Evolutionary conservation across 1,140 invertebrate genomes (phyloP).

Genomic region (Panagrolaimus sp.): DNA sequence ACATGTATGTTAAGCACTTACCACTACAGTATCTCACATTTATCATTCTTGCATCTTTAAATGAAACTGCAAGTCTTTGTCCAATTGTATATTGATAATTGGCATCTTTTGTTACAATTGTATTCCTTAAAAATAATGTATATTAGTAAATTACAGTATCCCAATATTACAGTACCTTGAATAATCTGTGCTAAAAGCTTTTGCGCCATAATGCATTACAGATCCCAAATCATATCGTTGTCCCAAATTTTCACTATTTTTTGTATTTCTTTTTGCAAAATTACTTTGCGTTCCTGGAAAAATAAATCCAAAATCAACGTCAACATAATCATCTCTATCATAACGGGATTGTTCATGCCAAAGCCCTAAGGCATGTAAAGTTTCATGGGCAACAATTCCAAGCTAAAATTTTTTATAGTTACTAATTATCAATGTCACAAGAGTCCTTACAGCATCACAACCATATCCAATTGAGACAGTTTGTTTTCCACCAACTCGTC

Average conservation of each 20-base stretch:
- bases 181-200: slow-evolving; percentile 48
- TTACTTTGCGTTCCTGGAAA: slow-evolving; percentile 52
- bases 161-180: neutral
- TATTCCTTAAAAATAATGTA: slow-evolving; percentile 29
- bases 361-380: slow-evolving; percentile 61
- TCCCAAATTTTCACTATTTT: slow-evolving; percentile 48
- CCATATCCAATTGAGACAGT: slow-evolving; percentile 56
- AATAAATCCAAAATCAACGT: slow-evolving; percentile 12
- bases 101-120: slow-evolving; percentile 48
- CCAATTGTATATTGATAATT: slow-evolving; percentile 53
- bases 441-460: slow-evolving; percentile 52
- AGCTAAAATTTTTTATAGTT: no score
- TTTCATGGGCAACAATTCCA: slow-evolving; percentile 60
- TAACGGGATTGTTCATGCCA: slow-evolving; percentile 58
- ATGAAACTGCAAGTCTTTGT: slow-evolving; percentile 47
- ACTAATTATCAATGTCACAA: no score
- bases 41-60: slow-evolving; percentile 57
- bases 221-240: slow-evolving; percentile 51
- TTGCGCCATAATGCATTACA: slow-evolving; percentile 56
- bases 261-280: slow-evolving; percentile 50
- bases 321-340: slow-evolving; percentile 30
- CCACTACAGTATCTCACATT: slow-evolving; percentile 49
- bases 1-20: slow-evolving; percentile 20
- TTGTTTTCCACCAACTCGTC: slow-evolving; percentile 47
- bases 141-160: neutral